Base-by-base conservation (phyloP, 2,888 invertebrate species). In the Lasius platythorax region DNA sequence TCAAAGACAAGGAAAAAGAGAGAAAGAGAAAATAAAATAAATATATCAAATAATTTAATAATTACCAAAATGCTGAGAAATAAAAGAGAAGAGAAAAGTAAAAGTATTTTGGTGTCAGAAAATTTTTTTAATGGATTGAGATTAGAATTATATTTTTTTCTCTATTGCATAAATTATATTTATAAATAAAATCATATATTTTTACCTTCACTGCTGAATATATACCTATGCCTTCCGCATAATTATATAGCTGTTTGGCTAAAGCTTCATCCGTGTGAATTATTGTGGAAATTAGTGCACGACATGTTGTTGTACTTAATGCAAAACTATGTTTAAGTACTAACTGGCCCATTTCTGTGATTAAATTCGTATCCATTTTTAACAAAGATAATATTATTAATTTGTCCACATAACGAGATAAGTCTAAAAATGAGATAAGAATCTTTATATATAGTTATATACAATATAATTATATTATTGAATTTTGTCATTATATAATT, bases 181-280 rank as follows among this genome's bases (percentile, higher is more conserved):
- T 74, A 4, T 53, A 30, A 50, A 33, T 46, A 50, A 43, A 64
- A 63, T 37, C 30, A 15, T 40, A 74, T 43, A 61, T 56, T 23
- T 63, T 78, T 89, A 94, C 93, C 91, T 91, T 86, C 11, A 91
- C 50, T 64, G 64, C 84, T 18, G 74, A 87, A 64, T 94, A 94
- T 53, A 90, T 58, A 23, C 92, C 93, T 53, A 94, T 86, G 53
- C 78, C 72, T 53, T 87, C 87, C 2, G 92, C 92, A 67, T 89
- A 92, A 53, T 87, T 88, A 85, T 92, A 90, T 46, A 94, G 68
- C 40, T 91, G 91, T 83, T 87, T 90, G 0, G 92, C 88, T 46
- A 93, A 82, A 66, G 72, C n/a, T 23, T 83, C 66, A 73, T 94
- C 89, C 4, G 30, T 72, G 28, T 91, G 83, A 74, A 92, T 85